A percentile compares a stretch with the other conserved stretches of the same genome.
Conservation (phyloP, 2,113 vertebrate species). For the Perognathus longimembris region DNA sequence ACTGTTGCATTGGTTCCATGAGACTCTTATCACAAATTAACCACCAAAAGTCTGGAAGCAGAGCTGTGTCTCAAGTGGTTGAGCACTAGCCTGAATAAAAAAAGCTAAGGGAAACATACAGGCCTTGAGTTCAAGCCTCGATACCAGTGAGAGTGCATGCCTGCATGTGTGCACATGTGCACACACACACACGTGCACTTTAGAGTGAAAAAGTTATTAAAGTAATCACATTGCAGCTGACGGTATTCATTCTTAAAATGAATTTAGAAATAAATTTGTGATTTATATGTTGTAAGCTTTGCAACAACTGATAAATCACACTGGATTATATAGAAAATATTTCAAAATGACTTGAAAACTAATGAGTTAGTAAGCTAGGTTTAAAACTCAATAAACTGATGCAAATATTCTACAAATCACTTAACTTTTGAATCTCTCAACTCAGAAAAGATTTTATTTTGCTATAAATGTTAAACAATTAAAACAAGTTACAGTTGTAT, state of each 20-base stretch:
- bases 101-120: too few relatives aligned
- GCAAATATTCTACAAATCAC: not conserved
- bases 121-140: too few relatives aligned
- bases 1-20: too few relatives aligned
- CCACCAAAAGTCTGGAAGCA: too few relatives aligned
- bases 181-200: too few relatives aligned
- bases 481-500: too few relatives aligned
- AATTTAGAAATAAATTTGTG: not conserved
- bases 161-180: too few relatives aligned
- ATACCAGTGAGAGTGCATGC: too few relatives aligned
- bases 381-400: constrained; percentile 45
- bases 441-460: constrained; percentile 34
- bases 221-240: not conserved
- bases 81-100: too few relatives aligned
- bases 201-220: not conserved
- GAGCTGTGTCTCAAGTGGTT: too few relatives aligned
- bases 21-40: too few relatives aligned
- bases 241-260: not conserved
- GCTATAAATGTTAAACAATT: constrained; percentile 24
- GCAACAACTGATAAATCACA: not conserved
- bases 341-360: constrained; percentile 16
- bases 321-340: not conserved
- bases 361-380: not conserved
- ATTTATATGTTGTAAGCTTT: not conserved
- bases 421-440: not conserved